Evolutionary conservation across 1,140 invertebrate genomes (phyloP), one percentile per base, ranked within the genome.

Genomic region (Hestina assimilis): DNA sequence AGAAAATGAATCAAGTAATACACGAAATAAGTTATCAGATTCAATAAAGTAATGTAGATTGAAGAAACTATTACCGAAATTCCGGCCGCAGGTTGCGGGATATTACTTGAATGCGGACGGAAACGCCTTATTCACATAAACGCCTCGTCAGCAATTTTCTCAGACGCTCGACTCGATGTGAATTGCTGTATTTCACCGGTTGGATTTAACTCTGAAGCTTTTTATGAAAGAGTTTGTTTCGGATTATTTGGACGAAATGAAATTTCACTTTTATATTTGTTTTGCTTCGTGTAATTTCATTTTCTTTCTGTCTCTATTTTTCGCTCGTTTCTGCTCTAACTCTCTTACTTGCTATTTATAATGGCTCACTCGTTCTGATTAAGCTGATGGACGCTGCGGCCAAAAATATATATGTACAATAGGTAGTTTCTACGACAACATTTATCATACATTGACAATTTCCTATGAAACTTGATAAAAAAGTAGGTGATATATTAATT

Each of bases 101-200:
- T 24, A 26, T 31, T 50, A 51, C 48, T 21, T 41, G 48, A 19
- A 26, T 24, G 33, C 47, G 11, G 14, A 8, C 53, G 53, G 53
- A 56, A 56, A 41, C 24, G 53, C 21, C 43, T 47, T 41, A 40
- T 45, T 48, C 43, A 48, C 45, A 20, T 56, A 47, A 48, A 26
- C 19, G 33, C 35, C 19, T 35, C 21, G 11, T 56, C 53, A 20
- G 53, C 53, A 41, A 47, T 48, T 48, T 56, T 23, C 29, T 12
- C 23, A 29, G 40, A 47, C 28, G 31, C 31, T n/a, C 41, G 41
- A 24, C 41, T 24, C 20, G 41, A 24, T 15, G 31, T n/a, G 31
- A 35, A 35, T 35, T n/a, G 31, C 31, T 35, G 31, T 35, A 35
- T 35, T 15, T 35, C 31, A 35, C 31, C 31, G 14, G 12, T 35